A percentile compares a stretch with the other conserved stretches of the same genome.
Conservation (phyloP, 2,113 vertebrate species). For the Crocuta crocuta region DNA sequence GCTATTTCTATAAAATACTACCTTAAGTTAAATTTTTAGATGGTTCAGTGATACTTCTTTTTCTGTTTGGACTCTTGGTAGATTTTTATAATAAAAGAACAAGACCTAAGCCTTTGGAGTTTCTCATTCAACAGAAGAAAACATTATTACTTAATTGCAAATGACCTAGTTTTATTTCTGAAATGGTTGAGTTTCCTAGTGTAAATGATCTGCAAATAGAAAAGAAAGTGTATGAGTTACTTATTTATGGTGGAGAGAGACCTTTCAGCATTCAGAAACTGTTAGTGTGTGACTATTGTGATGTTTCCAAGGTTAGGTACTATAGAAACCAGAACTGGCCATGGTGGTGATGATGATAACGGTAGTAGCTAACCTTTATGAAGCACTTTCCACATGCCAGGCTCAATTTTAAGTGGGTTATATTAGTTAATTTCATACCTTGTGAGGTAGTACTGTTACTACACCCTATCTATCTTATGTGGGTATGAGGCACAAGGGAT, state of each 20-base stretch:
- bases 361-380: background rate
- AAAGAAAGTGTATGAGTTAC: background rate
- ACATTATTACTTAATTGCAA: background rate
- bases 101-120: conserved; percentile 27
- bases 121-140: background rate
- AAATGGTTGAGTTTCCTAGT: conserved; percentile 7
- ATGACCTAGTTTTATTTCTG: conserved; percentile 28
- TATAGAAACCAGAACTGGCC: background rate
- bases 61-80: background rate
- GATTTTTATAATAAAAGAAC: conserved; percentile 22
- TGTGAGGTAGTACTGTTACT: background rate
- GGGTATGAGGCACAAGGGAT: background rate
- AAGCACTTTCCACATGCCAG: background rate
- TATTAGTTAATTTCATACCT: background rate
- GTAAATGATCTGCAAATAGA: conserved; percentile 11
- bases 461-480: background rate
- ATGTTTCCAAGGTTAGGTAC: background rate
- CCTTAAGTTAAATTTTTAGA: conserved; percentile 8
- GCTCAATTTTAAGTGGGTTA: conserved; percentile 16
- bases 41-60: conserved; percentile 9
- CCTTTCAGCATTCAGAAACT: background rate
- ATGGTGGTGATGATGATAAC: background rate
- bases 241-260: background rate
- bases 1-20: background rate
- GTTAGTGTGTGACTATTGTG: background rate